A percentile compares a stretch with the other conserved stretches of the same genome.
phyloP scores from a whole-genome alignment of 1,140 invertebrate genomes.

The Delia radicum region DNA sequence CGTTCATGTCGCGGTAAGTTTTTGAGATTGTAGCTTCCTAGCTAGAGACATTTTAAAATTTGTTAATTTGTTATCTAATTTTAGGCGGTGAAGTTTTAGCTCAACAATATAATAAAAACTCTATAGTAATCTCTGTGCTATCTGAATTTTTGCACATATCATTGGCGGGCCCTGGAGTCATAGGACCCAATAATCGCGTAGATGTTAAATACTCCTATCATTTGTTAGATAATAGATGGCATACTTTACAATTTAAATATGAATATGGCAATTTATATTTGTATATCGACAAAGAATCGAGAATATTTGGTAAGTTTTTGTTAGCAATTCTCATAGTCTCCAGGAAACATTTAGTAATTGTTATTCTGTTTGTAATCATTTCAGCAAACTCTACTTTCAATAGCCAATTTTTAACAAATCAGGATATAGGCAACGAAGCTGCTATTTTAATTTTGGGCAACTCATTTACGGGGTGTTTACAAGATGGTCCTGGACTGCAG shows the following conservation, averaged over 20 bases:
- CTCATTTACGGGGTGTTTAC: slow-evolving; percentile 78
- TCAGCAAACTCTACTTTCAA: slow-evolving; percentile 78
- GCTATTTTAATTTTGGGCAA: slow-evolving; percentile 73
- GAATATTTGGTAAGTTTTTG: slow-evolving; percentile 48
- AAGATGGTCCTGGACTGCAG: slow-evolving; percentile 78
- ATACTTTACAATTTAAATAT: slow-evolving; percentile 58
- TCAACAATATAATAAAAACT: slow-evolving; percentile 67
- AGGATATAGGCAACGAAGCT: slow-evolving; percentile 65
- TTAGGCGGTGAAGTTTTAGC: slow-evolving; percentile 71
- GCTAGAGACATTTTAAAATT: background rate
- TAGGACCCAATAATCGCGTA: slow-evolving; percentile 59
- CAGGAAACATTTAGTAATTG: background rate
- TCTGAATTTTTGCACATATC: slow-evolving; percentile 69
- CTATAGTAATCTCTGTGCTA: slow-evolving; percentile 67
- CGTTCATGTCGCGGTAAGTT: slow-evolving; percentile 70
- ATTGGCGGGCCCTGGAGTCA: slow-evolving; percentile 62
- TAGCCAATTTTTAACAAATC: slow-evolving; percentile 68
- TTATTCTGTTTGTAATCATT: slow-evolving; percentile 1
- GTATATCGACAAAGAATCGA: slow-evolving; percentile 50
- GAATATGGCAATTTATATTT: slow-evolving; percentile 68
- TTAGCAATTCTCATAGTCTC: background rate
- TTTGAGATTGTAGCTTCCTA: too few species aligned
- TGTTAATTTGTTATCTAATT: background rate
- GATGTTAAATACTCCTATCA: slow-evolving; percentile 66
- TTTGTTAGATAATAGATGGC: slow-evolving; percentile 78